These are phyloP conservation scores for Fragariocoptes setiger DNA, from an alignment of 1,140 invertebrate species.

Conservation along the genomic window DNA sequence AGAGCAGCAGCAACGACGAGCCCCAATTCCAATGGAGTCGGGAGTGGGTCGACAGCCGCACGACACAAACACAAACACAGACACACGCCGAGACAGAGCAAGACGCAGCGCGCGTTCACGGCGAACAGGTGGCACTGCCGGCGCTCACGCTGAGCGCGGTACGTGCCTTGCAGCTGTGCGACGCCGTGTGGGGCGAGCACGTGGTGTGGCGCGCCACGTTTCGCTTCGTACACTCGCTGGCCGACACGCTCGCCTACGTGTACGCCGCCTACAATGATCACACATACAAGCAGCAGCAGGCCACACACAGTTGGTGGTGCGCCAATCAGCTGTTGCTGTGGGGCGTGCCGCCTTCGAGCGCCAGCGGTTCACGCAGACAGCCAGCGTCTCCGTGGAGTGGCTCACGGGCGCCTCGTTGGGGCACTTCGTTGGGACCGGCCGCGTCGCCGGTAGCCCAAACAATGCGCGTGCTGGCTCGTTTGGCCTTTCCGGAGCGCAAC, in stretches of 20 bases:
- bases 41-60: no score
- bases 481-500: neutral
- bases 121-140: no score
- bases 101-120: no score
- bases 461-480: neutral
- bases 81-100: neutral
- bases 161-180: neutral
- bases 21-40: no score
- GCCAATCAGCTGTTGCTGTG: neutral
- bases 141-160: neutral
- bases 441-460: neutral
- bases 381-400: neutral
- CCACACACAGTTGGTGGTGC: neutral
- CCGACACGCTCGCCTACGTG: neutral
- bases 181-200: neutral
- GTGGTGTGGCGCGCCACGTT: neutral
- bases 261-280: no score
- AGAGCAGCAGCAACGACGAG: no score
- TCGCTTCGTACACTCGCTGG: neutral
- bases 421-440: neutral
- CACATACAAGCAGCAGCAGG: neutral
- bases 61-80: neutral
- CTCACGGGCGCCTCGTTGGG: neutral
- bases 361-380: neutral
- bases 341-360: neutral